A percentile compares a stretch with the other conserved stretches of the same genome.
phyloP scores from a whole-genome alignment of 1,140 invertebrate genomes.

The Heliconius congener region DNA sequence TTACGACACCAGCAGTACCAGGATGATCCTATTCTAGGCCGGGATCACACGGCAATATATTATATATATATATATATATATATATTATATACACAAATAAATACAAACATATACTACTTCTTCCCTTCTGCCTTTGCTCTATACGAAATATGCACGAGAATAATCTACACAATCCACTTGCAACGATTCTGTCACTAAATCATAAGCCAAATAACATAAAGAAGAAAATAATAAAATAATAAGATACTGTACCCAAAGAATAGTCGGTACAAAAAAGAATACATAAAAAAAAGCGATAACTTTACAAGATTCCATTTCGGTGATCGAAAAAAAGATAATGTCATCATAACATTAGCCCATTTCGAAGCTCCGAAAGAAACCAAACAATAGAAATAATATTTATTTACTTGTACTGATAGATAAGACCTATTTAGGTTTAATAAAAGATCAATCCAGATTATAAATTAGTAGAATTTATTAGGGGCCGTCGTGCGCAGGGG shows the following conservation, averaged over 20 bases:
- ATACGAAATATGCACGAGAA: too few species aligned
- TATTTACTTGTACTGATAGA: not conserved
- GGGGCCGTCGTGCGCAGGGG: too few species aligned
- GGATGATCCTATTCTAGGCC: too few species aligned
- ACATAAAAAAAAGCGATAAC: not conserved
- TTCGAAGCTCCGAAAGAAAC: not conserved
- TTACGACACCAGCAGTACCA: too few species aligned
- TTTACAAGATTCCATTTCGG: constrained; percentile 8
- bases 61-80: too few species aligned
- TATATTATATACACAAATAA: too few species aligned
- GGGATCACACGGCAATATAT: too few species aligned
- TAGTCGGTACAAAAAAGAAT: not conserved
- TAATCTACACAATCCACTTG: too few species aligned
- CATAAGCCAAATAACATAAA: not conserved
- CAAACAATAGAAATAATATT: not conserved
- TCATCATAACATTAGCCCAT: constrained; percentile 4
- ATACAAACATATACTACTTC: too few species aligned
- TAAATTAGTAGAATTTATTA: too few species aligned
- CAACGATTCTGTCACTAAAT: too few species aligned
- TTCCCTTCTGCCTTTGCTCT: too few species aligned
- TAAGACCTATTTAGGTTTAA: not conserved
- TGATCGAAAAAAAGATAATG: constrained; percentile 7
- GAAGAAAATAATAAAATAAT: not conserved
- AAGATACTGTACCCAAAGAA: not conserved
- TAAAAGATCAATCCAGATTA: constrained; percentile 9